A percentile compares a stretch with the other conserved stretches of the same genome.
Conservation (phyloP, 2,113 vertebrate genomes). For the Pomatorhinus ruficollis region DNA sequence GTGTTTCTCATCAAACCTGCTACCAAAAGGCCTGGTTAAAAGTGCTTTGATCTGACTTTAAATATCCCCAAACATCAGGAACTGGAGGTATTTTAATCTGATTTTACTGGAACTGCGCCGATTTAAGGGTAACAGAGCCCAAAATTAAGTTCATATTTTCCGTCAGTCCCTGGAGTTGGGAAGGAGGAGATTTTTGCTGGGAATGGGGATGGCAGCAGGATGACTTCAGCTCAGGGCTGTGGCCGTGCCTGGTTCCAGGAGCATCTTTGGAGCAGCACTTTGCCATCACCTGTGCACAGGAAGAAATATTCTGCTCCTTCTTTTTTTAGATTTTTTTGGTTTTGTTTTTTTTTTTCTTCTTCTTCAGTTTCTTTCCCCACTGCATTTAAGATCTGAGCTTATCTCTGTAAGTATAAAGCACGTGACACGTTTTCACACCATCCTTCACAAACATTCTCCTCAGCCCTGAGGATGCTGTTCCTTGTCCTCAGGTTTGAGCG, state of each 20-base stretch:
- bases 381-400: background rate
- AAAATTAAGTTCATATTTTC: slow-evolving; percentile 68
- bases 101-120: slow-evolving; percentile 66
- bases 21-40: slow-evolving; percentile 65
- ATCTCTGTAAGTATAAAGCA: rapidly evolving
- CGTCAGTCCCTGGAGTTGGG: background rate
- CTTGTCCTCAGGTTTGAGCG: background rate
- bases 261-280: background rate
- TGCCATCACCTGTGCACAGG: background rate
- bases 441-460: background rate
- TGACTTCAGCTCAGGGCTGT: background rate
- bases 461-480: rapidly evolving
- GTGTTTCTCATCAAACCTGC: slow-evolving; percentile 73
- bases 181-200: background rate
- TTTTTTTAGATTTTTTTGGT: background rate
- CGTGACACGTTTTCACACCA: rapidly evolving
- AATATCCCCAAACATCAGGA: slow-evolving; percentile 69
- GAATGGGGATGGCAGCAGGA: background rate
- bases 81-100: slow-evolving; percentile 73
- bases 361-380: background rate
- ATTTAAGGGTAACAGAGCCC: slow-evolving; percentile 63
- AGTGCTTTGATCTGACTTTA: slow-evolving; percentile 72
- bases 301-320: background rate
- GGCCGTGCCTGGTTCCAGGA: background rate
- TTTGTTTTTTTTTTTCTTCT: too few species aligned